Base-by-base conservation (phyloP, 2,797 vertebrate species). In the Sebastes nivosus region DNA sequence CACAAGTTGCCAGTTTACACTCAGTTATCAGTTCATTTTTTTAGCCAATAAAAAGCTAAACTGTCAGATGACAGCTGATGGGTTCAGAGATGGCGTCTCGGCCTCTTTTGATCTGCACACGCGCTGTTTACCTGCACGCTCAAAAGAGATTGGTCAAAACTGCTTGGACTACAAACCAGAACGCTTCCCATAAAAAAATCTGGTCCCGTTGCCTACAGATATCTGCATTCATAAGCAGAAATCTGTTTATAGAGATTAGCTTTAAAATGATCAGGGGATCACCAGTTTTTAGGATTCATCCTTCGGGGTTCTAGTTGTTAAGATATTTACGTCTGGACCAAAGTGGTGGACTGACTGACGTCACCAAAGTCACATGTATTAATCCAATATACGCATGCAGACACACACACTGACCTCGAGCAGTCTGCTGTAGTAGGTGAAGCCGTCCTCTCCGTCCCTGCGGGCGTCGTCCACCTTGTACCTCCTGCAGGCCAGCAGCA, bases 401-500 rank as follows among this genome's bases (percentile, higher is more conserved):
- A 46, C 42, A 46, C 42, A 24, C 30, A 12, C 25, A 58, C 5
- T 20, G 13, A 97, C 97, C 92, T 96, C 87, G 4, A 96, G 87
- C 25, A 97, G 88, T 34, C 95, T 92, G 76, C 91, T 86, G 55
- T 85, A 95, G 90, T 95, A 96, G 54, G 25, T 66, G 57, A 92
- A 87, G 55, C 94, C 80, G 0, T 97, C 96, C 72, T 97, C 97
- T 24, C 86, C 94, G 0, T 95, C 89, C 16, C 92, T 50, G 2
- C 81, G 91, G 16, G 72, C 58, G 4, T 95, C 92, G 0, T 95
- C 94, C 36, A 94, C 90, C 20, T 96, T 95, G 92, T 97, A 96
- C 67, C 97, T 96, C 57, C 89, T 90, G 63, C 94, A 96, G 81
- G 96, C 97, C 3, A 95, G 92, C 52, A 93, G 89, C 58, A 96